These are phyloP conservation scores for Pristionchus pacificus DNA, from an alignment of 1,140 invertebrate species.

Conservation along the genomic window DNA sequence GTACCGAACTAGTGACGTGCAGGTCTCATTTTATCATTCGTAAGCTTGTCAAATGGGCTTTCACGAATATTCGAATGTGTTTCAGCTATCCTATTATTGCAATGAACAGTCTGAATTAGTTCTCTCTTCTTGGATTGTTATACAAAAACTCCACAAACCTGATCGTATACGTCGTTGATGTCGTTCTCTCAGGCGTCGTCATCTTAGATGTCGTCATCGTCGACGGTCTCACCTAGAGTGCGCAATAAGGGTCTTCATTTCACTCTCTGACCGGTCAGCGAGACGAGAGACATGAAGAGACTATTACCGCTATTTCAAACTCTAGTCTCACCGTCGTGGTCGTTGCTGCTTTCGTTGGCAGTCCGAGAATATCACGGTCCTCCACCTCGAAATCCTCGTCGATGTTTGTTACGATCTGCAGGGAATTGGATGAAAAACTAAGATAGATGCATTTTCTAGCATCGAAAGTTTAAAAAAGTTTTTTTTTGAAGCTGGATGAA, in stretches of 20 bases:
- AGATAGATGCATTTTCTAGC: too few species aligned
- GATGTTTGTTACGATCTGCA: constrained; percentile 3
- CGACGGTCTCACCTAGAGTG: neutral
- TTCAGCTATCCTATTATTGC: too few species aligned
- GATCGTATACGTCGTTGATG: too few species aligned
- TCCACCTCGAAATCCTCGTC: constrained; percentile 19
- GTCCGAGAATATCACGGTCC: constrained; percentile 10
- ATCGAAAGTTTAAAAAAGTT: too few species aligned
- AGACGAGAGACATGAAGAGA: neutral
- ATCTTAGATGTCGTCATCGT: neutral
- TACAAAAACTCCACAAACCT: too few species aligned
- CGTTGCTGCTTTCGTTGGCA: constrained; percentile 7
- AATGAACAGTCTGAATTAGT: too few species aligned
- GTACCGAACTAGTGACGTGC: neutral
- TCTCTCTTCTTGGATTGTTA: too few species aligned
- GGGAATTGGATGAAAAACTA: constrained; percentile 21
- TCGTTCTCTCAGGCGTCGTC: neutral
- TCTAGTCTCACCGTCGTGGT: neutral
- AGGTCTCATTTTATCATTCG: too few species aligned
- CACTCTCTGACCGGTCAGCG: neutral
- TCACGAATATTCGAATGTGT: too few species aligned
- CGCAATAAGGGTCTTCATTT: neutral
- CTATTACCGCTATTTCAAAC: neutral
- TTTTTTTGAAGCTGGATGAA: too few species aligned
- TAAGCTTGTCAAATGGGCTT: too few species aligned